Base-by-base conservation (phyloP, 2,888 invertebrate species). In the Thecophora atra region DNA sequence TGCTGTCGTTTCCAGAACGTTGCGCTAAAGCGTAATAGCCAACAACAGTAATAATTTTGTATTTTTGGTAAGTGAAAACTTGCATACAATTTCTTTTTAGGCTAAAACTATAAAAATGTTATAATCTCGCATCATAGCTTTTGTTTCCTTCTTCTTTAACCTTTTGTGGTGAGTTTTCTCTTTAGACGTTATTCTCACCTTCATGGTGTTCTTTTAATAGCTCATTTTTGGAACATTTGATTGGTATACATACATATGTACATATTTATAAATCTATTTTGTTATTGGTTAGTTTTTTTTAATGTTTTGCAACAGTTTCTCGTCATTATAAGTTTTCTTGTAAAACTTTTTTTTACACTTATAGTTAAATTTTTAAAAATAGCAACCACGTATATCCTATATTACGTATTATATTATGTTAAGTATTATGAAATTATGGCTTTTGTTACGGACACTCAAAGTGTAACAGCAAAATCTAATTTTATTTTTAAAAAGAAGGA, bases 11-110 rank as follows among this genome's bases (percentile, higher is more conserved):
- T 19, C 13, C 51, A 70, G 63, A 69, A 69, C 42, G 21, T 37
- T 19, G 44, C 24, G 30, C 52, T 52, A 47, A 63, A 67, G 63
- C 71, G 56, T 70, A 67, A 70, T 63, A 72, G 62, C 58, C 64
- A 68, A 42, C 58, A 68, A 73, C 60, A 30, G n/a, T 37, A 26
- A 51, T 51, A 60, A 58, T 7, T 26, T 56, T 64, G 63, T 72
- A 42, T 70, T 73, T 73, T 65, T 65, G 68, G 47, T 71, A 72
- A 72, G 60, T 72, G 60, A 71, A 70, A 47, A 5, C 47, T n/a
- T 47, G 47, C 13, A 11, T 47, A n/a, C 47, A 47, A n/a, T 26
- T 37, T 17, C 19, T 63, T 70, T 70, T 37, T 70, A 37, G 62
- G 52, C 62, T 70, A 63, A 62, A 62, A 70, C 62, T 62, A 24